These are phyloP conservation scores for Amphiura filiformis DNA, from an alignment of 35 echinoderm and acorn worm species.

Conservation along the genomic window DNA sequence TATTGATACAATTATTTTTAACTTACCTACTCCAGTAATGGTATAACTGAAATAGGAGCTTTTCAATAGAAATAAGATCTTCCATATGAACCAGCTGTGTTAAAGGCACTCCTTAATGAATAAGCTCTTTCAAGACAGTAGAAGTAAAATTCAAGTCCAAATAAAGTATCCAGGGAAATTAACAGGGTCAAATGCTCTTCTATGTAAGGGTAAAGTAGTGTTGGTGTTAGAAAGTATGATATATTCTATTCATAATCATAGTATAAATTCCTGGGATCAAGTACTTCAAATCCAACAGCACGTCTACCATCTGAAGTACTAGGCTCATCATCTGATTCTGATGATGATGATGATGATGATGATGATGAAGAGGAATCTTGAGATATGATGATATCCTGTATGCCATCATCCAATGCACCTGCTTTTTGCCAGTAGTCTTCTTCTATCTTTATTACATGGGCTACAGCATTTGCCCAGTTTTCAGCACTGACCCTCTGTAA, in stretches of 20 bases:
- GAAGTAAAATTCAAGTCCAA: too few species aligned
- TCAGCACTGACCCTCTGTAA: not conserved
- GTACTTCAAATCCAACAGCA: not conserved
- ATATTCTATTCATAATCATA: not conserved
- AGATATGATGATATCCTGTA: not conserved
- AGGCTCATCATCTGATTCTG: not conserved
- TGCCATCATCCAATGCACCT: not conserved
- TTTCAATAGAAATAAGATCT: too few species aligned
- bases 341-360: not conserved
- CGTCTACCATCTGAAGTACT: not conserved
- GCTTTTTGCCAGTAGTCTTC: not conserved
- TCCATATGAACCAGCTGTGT: too few species aligned
- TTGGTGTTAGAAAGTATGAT: too few species aligned
- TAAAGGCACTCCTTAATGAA: too few species aligned
- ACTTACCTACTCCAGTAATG: too few species aligned
- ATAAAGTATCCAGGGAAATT: too few species aligned
- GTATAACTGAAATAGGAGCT: too few species aligned
- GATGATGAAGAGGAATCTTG: not conserved
- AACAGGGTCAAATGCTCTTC: too few species aligned
- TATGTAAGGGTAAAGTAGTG: too few species aligned
- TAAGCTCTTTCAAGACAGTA: too few species aligned
- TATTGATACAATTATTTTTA: too few species aligned
- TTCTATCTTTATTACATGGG: not conserved
- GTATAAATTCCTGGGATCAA: not conserved
- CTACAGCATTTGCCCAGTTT: not conserved